These are phyloP conservation scores for Pachyramphus minor DNA, from an alignment of 2,113 vertebrate genomes.

Conservation along the genomic window DNA sequence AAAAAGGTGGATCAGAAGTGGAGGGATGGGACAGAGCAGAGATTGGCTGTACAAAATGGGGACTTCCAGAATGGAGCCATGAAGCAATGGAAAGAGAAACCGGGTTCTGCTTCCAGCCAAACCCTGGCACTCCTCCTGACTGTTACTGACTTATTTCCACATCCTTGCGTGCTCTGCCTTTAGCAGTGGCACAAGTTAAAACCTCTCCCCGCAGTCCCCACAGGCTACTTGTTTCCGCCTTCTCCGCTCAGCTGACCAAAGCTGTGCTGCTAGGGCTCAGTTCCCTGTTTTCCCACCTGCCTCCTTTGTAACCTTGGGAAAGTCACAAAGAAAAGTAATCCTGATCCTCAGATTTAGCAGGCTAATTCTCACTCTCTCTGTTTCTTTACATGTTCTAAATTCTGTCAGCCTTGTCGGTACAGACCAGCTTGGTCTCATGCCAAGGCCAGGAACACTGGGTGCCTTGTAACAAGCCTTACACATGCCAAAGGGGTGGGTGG, in stretches of 20 bases:
- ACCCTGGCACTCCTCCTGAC: neutral
- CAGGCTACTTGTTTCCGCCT: neutral
- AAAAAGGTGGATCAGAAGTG: neutral
- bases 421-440: neutral
- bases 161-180: neutral
- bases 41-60: neutral
- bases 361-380: neutral
- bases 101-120: rapidly evolving
- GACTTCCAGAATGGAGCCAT: neutral
- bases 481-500: neutral
- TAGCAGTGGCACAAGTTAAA: neutral
- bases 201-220: neutral
- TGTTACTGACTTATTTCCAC: neutral
- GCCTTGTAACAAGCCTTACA: neutral
- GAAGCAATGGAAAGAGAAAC: neutral
- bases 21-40: neutral
- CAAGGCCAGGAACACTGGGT: conserved; percentile 33
- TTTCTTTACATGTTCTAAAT: neutral
- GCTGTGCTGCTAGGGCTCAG: neutral
- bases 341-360: neutral
- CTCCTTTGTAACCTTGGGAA: neutral
- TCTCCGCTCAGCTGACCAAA: neutral
- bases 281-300: neutral
- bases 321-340: neutral
- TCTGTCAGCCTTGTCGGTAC: neutral